Evolutionary conservation across 2,888 invertebrate genomes (phyloP), one percentile per base, ranked within the genome.

Genomic region (Caenorhabditis drosophilae): DNA sequence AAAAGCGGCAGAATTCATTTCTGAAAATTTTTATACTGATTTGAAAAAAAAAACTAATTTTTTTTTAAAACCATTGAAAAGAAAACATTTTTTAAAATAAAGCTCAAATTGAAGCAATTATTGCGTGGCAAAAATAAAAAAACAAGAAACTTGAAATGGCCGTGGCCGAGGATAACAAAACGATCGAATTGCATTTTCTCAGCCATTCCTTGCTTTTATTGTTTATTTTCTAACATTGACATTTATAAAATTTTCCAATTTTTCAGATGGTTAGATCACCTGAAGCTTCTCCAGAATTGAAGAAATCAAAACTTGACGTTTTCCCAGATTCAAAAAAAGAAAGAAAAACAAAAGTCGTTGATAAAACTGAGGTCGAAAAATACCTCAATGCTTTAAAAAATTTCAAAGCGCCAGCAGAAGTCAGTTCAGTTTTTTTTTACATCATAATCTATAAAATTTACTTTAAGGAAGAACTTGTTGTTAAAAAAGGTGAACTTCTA

Each of bases 261-360:
- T n/a, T n/a, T n/a, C n/a, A 16, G 31, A 62, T 62, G 62, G 56
- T 62, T 2, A 57, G 48, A 27, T 63, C 63, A 23, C 63, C 63
- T 25, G 57, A 47, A 50, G 7, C 48, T 9, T 63, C 63, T 9
- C 63, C 63, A 4, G 63, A 58, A 16, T 42, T 53, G 16, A 63
- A 63, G 36, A 63, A 63, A 23, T 27, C 49, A 7, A 63, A 63
- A 36, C 23, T 58, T 3, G 58, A 63, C 1, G 46, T 46, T 12
- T 54, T 44, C 25, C 63, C 63, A 16, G 40, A 50, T 20, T 15
- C 34, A 15, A 38, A 20, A 40, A 38, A 25, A n/a, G 2, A 9
- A n/a, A 2, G 16, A 1, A 50, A 25, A 6, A 38, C n/a, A 1
- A 26, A 22, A 18, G 38, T 55, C 41, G 55, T 64, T 7, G 47